Evolutionary conservation across 2,113 vertebrate species (phyloP).

Genomic region (Xenus cinereus): DNA sequence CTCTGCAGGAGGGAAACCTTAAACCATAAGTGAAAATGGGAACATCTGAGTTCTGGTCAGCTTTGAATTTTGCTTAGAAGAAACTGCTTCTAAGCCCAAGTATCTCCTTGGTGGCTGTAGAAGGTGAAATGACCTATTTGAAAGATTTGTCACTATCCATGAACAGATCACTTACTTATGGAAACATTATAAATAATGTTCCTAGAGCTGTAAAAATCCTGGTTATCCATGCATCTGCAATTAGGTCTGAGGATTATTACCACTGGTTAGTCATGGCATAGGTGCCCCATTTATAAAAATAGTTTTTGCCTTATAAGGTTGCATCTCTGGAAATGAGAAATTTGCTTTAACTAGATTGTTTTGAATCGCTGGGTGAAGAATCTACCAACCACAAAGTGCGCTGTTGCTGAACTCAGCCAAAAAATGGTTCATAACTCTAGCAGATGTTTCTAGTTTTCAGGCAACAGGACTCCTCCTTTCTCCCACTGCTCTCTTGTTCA

Average conservation of each 20-base stretch:
- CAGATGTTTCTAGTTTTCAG: slow-evolving; percentile 71
- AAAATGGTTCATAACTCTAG: slow-evolving; percentile 72
- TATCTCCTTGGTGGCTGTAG: background rate
- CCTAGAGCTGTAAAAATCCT: background rate
- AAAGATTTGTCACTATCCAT: slow-evolving; percentile 3
- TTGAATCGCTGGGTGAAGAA: slow-evolving; percentile 65
- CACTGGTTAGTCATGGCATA: background rate
- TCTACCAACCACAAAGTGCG: slow-evolving; percentile 67
- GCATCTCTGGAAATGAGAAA: slow-evolving; percentile 62
- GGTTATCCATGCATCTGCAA: background rate
- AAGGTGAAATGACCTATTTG: background rate
- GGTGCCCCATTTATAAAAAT: slow-evolving; percentile 58
- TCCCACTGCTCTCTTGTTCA: slow-evolving; percentile 4
- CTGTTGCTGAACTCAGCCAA: slow-evolving; percentile 71
- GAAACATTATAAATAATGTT: slow-evolving; percentile 4
- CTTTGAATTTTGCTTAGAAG: background rate
- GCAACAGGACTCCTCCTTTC: slow-evolving; percentile 41
- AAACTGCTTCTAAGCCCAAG: background rate
- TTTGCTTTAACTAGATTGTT: slow-evolving; percentile 69
- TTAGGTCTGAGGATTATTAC: background rate
- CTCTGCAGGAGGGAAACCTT: background rate
- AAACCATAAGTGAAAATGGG: background rate
- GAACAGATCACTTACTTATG: background rate
- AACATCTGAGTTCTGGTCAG: background rate
- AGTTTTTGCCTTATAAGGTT: slow-evolving; percentile 58